Base-by-base conservation (phyloP, 2,888 invertebrate genomes). In the Pegoplata infirma region DNA sequence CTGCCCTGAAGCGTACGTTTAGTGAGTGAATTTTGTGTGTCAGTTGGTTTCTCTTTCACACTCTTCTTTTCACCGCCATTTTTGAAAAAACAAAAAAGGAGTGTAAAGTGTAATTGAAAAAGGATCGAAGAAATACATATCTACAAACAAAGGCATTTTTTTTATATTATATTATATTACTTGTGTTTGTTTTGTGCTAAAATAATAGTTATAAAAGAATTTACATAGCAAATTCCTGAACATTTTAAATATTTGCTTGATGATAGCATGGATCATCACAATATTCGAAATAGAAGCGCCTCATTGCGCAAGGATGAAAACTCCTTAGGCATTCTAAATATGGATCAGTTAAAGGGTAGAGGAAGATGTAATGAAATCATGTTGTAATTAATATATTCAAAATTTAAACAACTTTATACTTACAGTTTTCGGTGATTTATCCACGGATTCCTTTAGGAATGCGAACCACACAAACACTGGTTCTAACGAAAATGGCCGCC, bases 351-450 rank as follows among this genome's bases (percentile, higher is more conserved):
- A 0, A 84, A 81, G 81, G 85, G 86, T 87, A 81, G 67, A 67
- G 75, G 67, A 67, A 75, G 51, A 79, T 75, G 73, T 73, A 73
- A 73, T 40, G 12, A 44, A 16, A 25, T 16, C 3, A 8, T 25
- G 7, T 23, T 17, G n/a, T n/a, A 14, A 32, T 6, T 4, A 40
- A 46, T 28, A 59, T 17, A 21, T 23, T 16, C 1, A 17, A 51
- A 56, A 53, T 49, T 47, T 17, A 16, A 51, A 59, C 16, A 23
- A 49, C 8, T 63, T 16, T 10, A 14, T 23, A 36, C 68, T 19
- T 32, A n/a, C 67, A 88, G 88, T 83, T 69, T 88, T 88, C 73
- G 86, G 88, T 0, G 87, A 88, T 44, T 40, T 79, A 17, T 68
- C 83, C 19, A 83, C 83, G 1, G 84, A 81, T 81, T 82, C 83